Conservation (phyloP, 1,140 invertebrate species). For the Dendroctonus ponderosae region DNA sequence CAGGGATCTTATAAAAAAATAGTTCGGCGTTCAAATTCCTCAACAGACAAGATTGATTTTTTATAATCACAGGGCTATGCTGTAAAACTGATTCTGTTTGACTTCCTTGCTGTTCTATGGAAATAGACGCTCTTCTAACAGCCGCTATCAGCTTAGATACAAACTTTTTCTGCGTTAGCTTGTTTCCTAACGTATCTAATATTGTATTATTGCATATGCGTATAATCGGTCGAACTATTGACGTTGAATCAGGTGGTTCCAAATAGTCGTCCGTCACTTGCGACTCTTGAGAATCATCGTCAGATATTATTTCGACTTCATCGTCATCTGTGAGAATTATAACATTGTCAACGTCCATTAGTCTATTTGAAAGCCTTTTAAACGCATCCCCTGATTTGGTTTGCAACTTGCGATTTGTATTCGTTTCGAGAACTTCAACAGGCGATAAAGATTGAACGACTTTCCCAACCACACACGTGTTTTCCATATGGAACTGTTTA, state of each 20-base stretch:
- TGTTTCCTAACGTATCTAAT: slow-evolving; percentile 15
- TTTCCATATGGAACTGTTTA: slow-evolving; percentile 27
- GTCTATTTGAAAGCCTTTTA: background rate
- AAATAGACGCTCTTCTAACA: too few relatives aligned
- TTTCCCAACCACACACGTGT: slow-evolving; percentile 25
- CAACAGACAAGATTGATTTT: slow-evolving; percentile 3
- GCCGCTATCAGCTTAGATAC: slow-evolving; percentile 14
- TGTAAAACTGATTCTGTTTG: too few relatives aligned
- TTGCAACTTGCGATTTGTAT: slow-evolving; percentile 21
- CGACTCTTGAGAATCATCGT: background rate
- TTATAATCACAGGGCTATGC: too few relatives aligned
- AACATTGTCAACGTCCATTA: background rate
- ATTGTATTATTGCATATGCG: slow-evolving; percentile 16
- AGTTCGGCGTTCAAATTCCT: slow-evolving; percentile 28
- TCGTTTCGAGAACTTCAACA: slow-evolving; percentile 22
- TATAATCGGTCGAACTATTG: slow-evolving; percentile 22
- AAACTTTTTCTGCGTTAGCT: slow-evolving; percentile 17
- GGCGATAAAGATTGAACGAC: slow-evolving; percentile 19
- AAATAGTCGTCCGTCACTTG: too few relatives aligned
- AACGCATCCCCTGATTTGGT: slow-evolving; percentile 31
- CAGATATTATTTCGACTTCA: slow-evolving; percentile 3
- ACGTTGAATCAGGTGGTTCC: background rate
- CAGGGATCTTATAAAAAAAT: slow-evolving; percentile 10
- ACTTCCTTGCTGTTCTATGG: too few relatives aligned
- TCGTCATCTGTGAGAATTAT: slow-evolving; percentile 31